phyloP scores from a whole-genome alignment of 2,797 vertebrate genomes.

The Rhinogobio ventralis region DNA sequence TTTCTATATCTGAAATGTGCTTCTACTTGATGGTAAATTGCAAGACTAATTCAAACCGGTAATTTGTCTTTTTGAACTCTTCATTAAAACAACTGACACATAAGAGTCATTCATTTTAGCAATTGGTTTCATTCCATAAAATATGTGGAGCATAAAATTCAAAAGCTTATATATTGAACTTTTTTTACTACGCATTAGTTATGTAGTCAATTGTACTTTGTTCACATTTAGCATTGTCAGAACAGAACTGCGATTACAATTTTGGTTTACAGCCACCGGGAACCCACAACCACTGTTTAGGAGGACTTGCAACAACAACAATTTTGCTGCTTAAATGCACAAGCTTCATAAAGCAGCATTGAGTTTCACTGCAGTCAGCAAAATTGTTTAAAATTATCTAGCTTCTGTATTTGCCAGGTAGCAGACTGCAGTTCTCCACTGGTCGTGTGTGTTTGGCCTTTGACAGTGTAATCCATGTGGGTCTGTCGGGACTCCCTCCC shows the following conservation, averaged over 20 bases:
- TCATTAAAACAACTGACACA: not conserved
- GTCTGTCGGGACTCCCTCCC: slow-evolving; percentile 51
- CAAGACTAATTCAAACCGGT: not conserved
- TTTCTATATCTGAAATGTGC: not conserved
- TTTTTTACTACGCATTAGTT: not conserved
- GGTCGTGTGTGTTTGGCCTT: slow-evolving; percentile 48
- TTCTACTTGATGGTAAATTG: not conserved
- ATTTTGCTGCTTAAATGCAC: not conserved
- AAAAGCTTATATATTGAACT: not conserved
- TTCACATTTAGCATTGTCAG: not conserved
- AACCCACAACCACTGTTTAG: not conserved
- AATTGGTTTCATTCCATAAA: not conserved
- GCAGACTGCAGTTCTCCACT: not conserved
- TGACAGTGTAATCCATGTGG: slow-evolving; percentile 56
- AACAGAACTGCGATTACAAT: not conserved
- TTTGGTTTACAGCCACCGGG: not conserved
- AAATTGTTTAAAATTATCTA: not conserved
- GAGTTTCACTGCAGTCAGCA: not conserved
- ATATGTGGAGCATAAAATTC: not conserved
- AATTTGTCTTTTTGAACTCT: not conserved
- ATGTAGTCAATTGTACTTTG: not conserved
- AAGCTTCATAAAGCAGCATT: not conserved
- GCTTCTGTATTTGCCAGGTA: slow-evolving; percentile 13
- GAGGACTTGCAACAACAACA: not conserved
- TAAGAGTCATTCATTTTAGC: not conserved